Base-by-base conservation (phyloP, 2,113 vertebrate genomes). In the Candoia aspera region DNA sequence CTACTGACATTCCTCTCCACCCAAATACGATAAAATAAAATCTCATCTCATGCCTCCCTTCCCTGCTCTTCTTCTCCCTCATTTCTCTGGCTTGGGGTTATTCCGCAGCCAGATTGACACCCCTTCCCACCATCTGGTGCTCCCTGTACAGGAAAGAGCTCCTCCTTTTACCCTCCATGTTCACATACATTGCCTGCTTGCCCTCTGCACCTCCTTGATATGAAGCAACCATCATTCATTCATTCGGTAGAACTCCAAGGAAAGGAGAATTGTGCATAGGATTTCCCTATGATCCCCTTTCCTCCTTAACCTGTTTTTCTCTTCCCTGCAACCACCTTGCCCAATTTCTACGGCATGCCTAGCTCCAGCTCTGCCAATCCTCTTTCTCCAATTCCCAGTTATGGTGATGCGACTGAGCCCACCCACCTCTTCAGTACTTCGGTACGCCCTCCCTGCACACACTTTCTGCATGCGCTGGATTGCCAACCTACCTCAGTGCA, bases 31-130 rank as follows among this genome's bases (percentile, higher is more conserved):
- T 10, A 53, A 12, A 59, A 60, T 46, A 57, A 55, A 73, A 53
- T 17, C 15, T 21, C 13, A 8, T 26, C 26, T 58, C 33, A 42
- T 86, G 4, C 26, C 55, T 10, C 24, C 19, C 29, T 83, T 57
- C 86, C 73, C 49, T 3, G 46, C 64, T 88, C 26, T 23, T 4
- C 42, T 79, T 13, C 86, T 6, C 73, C 12, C 24, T n/a, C n/a
- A 9, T 87, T 42, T 87, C 10, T 42, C 42, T 24, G 37, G 42
- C 29, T 87, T 46, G 86, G 42, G 17, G 37, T 83, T 60, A 29
- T 89, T 92, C 57, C 13, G 46, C 57, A 62, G 79, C 87, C 91
- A 89, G 85, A 21, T 62, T 64, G 79, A 64, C 62, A 88, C 58
- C 46, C 62, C 84, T 33, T 13, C n/a, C 42, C 57, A 54, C 87